Conservation (phyloP, 2,797 vertebrate genomes). For the Lagocephalus sceleratus region DNA sequence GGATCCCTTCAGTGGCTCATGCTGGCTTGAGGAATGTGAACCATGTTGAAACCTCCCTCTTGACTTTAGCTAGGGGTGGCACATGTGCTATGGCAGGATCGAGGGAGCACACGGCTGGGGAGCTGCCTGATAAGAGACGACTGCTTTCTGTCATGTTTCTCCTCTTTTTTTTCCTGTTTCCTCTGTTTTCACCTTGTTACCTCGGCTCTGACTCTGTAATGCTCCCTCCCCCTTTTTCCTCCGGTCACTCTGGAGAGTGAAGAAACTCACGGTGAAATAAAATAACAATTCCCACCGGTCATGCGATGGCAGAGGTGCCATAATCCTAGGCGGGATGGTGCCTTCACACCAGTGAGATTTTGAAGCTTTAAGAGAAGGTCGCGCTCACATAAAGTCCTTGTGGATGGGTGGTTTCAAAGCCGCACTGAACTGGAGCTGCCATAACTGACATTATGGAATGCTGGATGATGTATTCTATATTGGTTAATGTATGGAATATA, state of each 20-base stretch:
- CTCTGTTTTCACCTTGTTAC: slow-evolving; percentile 16
- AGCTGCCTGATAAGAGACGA: slow-evolving; percentile 32
- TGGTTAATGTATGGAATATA: too few species aligned
- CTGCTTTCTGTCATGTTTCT: slow-evolving; percentile 23
- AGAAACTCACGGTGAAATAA: slow-evolving; percentile 46
- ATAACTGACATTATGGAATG: too few species aligned
- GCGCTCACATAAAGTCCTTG: slow-evolving; percentile 50
- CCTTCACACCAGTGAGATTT: slow-evolving; percentile 54
- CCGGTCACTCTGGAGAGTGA: slow-evolving; percentile 51
- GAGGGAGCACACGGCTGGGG: slow-evolving; percentile 40
- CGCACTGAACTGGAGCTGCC: slow-evolving; percentile 64
- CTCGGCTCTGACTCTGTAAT: slow-evolving; percentile 26
- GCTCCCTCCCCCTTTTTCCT: slow-evolving; percentile 55
- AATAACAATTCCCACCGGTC: slow-evolving; percentile 52
- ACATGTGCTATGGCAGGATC: slow-evolving; percentile 51
- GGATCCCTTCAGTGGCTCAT: slow-evolving; percentile 40
- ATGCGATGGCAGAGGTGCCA: slow-evolving; percentile 38
- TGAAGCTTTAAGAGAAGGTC: slow-evolving; percentile 58
- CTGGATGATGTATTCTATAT: too few species aligned
- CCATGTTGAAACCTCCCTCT: slow-evolving; percentile 48
- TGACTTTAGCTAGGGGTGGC: slow-evolving; percentile 47
- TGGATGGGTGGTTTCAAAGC: slow-evolving; percentile 66
- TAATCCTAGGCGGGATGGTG: slow-evolving; percentile 49
- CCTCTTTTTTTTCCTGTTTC: slow-evolving; percentile 26
- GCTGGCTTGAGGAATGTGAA: slow-evolving; percentile 57